Base-by-base conservation (phyloP, 2,888 invertebrate species). In the Eurois occulta region DNA sequence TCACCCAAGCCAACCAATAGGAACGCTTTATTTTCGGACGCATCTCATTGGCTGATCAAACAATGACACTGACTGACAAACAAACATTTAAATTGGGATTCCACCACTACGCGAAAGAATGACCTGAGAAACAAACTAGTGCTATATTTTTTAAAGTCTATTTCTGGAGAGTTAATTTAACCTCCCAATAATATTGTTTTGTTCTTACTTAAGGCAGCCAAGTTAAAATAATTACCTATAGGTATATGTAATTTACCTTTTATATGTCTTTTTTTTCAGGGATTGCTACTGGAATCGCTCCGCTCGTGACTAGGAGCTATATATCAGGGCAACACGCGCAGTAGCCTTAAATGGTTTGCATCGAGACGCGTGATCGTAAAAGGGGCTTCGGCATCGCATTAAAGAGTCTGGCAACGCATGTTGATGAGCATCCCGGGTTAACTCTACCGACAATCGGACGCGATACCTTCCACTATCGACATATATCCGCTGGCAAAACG, bases 281-380 rank as follows among this genome's bases (percentile, higher is more conserved):
- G 60, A 79, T 81, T 89, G 88, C 88, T 87, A 82, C 78, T 88
- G 85, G 87, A 87, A 88, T 88, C 91, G 91, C 90, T 90, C 78
- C 83, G 87, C 90, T 89, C 84, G 84, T 89, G 87, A 88, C 87
- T 87, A 84, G 86, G 77, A 75, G 84, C 80, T 84, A 87, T 89
- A 90, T 90, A 90, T 89, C 85, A 90, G 87, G 84, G 88, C 81
- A 90, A 92, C 91, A 92, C 91, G 91, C 91, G 90, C 90, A 87
- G 88, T 79, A 85, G 77, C 92, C 93, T 89, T 93, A 92, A 91
- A 93, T 90, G 91, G 92, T 75, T 87, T 79, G 86, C 85, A 90
- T 87, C 88, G 89, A 92, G 90, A 90, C 90, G 87, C 88, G 84
- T 84, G 87, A 86, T 88, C 91, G 90, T 92, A 91, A 92, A 92